Evolutionary conservation across 2,113 vertebrate species (phyloP).

Genomic region (Neolamprologus brichardi): DNA sequence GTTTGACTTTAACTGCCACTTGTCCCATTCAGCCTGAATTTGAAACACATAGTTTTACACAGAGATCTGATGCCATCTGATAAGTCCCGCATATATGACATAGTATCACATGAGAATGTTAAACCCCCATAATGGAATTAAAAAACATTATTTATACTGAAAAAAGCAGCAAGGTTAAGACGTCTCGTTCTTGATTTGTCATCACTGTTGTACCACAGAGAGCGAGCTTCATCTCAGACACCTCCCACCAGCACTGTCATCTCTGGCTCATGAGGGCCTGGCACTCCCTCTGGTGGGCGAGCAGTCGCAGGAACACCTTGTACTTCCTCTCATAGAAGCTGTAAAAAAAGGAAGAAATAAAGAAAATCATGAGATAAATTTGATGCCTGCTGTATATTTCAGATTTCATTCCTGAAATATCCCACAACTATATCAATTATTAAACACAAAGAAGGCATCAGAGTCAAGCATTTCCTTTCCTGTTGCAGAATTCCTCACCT

Average conservation of each 20-base stretch:
- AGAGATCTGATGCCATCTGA: neutral
- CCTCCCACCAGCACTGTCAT: neutral
- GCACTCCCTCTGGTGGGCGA: conserved; percentile 87
- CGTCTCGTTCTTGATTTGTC: neutral
- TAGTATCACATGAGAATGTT: neutral
- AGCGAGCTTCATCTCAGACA: neutral
- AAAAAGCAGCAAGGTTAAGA: neutral
- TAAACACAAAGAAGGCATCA: neutral
- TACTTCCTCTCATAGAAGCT: conserved; percentile 94
- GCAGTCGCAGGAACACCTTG: conserved; percentile 82
- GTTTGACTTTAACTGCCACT: neutral
- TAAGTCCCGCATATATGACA: neutral
- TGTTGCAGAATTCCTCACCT: conserved; percentile 63
- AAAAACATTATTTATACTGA: neutral
- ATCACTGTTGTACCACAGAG: neutral
- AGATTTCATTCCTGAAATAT: neutral
- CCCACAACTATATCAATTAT: neutral
- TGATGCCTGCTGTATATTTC: neutral
- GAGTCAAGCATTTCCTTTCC: fast-evolving
- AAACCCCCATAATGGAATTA: neutral
- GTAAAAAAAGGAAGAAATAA: neutral
- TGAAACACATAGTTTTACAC: neutral
- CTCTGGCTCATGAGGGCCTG: conserved; percentile 77
- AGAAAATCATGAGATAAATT: neutral
- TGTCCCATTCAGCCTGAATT: neutral